phyloP scores from a whole-genome alignment of 2,888 invertebrate species.

The Acrobasis repandana region DNA sequence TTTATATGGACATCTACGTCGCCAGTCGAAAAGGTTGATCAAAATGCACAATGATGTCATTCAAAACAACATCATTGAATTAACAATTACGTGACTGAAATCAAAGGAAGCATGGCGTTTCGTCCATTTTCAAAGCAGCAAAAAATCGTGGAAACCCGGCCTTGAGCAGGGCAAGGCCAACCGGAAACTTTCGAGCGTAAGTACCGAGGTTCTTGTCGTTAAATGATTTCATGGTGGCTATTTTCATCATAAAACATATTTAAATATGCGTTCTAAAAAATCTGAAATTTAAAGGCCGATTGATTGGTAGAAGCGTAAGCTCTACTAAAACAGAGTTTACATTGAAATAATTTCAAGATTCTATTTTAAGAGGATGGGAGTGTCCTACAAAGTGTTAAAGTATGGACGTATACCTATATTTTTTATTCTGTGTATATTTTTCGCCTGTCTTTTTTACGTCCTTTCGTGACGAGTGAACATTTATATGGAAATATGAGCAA shows the following conservation, averaged over 20 bases:
- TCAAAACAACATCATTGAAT: conserved; percentile 27
- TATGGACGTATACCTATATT: too few species aligned
- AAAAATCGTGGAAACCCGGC: conserved; percentile 46
- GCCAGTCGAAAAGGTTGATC: neutral
- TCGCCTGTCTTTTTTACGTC: too few species aligned
- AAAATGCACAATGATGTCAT: neutral
- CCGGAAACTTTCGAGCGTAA: conserved; percentile 60
- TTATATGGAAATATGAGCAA: too few species aligned
- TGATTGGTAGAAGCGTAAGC: too few species aligned
- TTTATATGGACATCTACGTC: neutral
- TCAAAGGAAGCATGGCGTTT: conserved; percentile 37
- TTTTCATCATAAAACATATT: neutral
- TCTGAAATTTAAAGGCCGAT: too few species aligned
- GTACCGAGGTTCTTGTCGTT: conserved; percentile 10
- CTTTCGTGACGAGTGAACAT: too few species aligned
- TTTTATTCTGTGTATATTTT: too few species aligned
- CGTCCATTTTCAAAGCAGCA: conserved; percentile 34
- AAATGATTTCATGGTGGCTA: neutral
- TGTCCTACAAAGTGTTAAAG: too few species aligned
- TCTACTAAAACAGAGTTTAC: too few species aligned
- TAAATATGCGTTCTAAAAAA: too few species aligned
- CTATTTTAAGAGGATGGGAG: too few species aligned
- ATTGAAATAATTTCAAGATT: too few species aligned
- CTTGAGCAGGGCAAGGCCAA: conserved; percentile 61
- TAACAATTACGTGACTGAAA: conserved; percentile 32